Base-by-base conservation (phyloP, 1,140 invertebrate genomes). In the Cyclargus thomasi region DNA sequence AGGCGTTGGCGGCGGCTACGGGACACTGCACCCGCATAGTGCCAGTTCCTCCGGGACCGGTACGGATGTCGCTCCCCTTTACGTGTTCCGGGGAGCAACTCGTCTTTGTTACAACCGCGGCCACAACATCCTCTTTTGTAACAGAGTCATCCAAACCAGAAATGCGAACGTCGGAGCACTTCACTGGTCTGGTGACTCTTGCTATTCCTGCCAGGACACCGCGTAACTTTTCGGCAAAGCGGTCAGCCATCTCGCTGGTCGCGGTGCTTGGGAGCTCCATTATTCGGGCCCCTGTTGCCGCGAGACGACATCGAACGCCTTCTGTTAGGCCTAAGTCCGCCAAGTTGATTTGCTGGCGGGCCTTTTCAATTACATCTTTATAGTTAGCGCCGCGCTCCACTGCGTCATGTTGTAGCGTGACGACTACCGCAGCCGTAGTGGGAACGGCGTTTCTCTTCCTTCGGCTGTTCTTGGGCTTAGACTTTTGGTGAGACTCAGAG, bases 271-370 rank as follows among this genome's bases (percentile, higher is more conserved):
- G 57, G 0, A 76, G 10, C 18, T 76, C 74, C 0, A 78, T 23
- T 0, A 74, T 18, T 1, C 74, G 68, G 0, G 71, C 76, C 0
- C 77, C 74, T 0, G 73, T 74, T 0, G 64, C 65, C 1, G 71
- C 63, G 7, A 10, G 36, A 8, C 59, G 35, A n/a, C 63, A 64
- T 0, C 20, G 23, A 23, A 23, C n/a, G 0, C 23, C 23, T n/a
- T n/a, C n/a, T n/a, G n/a, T n/a, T n/a, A n/a, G n/a, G n/a, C 65
- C 67, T 0, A 64, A 5, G 0, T 57, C 53, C 4, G 36, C 4
- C 0, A 70, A 23, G 8, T 66, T 29, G 0, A 75, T 57, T 29
- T 53, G 7, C 0, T n/a, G 18, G 23, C 14, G 62, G 10, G 68
- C 68, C 7, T 64, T 62, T 1, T 62, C 11, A 0, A 76, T 11